Base-by-base conservation (phyloP, 2,113 vertebrate species). In the Rissa tridactyla region DNA sequence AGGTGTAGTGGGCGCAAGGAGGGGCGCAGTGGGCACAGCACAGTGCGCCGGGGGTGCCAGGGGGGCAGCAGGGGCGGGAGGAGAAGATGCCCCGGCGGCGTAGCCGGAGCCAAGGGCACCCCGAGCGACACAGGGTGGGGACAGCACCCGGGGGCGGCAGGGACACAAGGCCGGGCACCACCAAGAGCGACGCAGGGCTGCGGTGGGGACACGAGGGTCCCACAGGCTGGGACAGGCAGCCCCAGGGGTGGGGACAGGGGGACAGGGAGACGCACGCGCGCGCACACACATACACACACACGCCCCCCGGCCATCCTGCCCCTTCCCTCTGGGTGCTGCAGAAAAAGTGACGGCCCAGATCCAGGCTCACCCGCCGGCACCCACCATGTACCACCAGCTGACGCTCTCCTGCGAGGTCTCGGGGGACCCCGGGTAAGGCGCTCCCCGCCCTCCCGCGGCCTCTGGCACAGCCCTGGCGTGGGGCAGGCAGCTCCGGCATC, bases 301-400 rank as follows among this genome's bases (percentile, higher is more conserved):
- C 30, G 6, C 2, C 15, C 61, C 44, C 60, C 5, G 3, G 10
- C 65, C 46, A 13, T 11, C 11, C 38, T 62, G 44, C 21, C 29
- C 49, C 66, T 60, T 42, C 19, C 17, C 38, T 64, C 49, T 46
- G 80, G 36, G 25, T 60, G 80, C 68, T 29, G 38, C 79, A 75
- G 79, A 32, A 61, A 62, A 23, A 29, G 27, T 15, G 57, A 84
- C 3, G 0, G 44, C 55, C 21, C 5, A 3, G 79, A 80, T 92
- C 34, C 5, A 23, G 34, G 49, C 52, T 2, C 10, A 20, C 27
- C 88, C 78, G 0, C 47, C 10, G 0, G 47, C 36, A 18, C 84
- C 93, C 49, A 58, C 25, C 26, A 4, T 2, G 30, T 10, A 47
- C 85, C 30, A 34, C 23, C 61, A 18, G 57, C 34, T 88, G 85